Evolutionary conservation across 2,113 vertebrate genomes (phyloP), one percentile per base, ranked within the genome.

Genomic region (Chlorocebus sabaeus): DNA sequence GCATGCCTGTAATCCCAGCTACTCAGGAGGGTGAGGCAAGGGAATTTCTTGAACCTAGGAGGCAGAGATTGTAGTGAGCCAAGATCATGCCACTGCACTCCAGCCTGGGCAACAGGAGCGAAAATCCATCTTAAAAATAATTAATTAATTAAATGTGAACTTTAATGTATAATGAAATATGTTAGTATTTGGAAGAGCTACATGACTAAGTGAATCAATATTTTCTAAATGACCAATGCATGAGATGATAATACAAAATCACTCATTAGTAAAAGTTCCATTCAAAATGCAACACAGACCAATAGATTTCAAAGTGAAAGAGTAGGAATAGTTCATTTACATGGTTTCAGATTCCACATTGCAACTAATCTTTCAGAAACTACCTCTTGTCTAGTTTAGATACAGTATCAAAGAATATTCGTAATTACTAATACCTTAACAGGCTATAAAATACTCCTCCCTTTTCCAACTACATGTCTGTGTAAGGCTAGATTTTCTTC

Each of bases 301-400:
- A 89, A n/a, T 3, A 20, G 59, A 93, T 89, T 96, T 96, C 35
- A 76, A 17, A n/a, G 25, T 93, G 76, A 75, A 90, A 88, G 81
- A 87, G 3, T 25, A 70, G 57, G 23, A 87, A 67, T 30, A 59
- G 30, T 72, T 78, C 50, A 70, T 20, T 14, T 2, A 81, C 55
- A 32, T 3, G n/a, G 43, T 55, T 93, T 89, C 88, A 78, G 52
- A 25, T 32, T 93, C 43, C 64, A 61, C 17, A 75, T 1, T 88
- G 67, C 45, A 89, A 61, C 4, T 27, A 86, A 87, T 35, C 30
- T 92, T 80, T 80, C 59, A 55, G 50, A 82, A 96, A 86, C n/a
- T 43, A 73, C 9, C 20, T 83, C 68, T 79, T 94, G 9, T 55
- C n/a, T 43, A 89, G 67, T 86, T 90, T 72, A 93, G 57, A 90